These are phyloP conservation scores for Theristicus caerulescens DNA, from an alignment of 2,113 vertebrate species.

Conservation along the genomic window DNA sequence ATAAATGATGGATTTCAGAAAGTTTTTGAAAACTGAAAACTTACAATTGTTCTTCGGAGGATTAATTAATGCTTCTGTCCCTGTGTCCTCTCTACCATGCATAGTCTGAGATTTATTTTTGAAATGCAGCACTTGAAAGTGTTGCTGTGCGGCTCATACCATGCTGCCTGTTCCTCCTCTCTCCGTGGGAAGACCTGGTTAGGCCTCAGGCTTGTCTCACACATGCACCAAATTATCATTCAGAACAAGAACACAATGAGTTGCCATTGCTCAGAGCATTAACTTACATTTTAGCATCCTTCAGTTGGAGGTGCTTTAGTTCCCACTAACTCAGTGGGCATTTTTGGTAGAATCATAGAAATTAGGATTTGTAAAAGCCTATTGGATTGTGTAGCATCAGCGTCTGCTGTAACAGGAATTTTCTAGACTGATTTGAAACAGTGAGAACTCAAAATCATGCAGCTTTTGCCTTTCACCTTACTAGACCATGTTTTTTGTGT, in stretches of 20 bases:
- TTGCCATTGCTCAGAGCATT: not conserved
- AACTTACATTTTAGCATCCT: not conserved
- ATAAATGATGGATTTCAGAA: not conserved
- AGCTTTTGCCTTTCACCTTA: not conserved
- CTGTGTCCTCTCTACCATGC: not conserved
- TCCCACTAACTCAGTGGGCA: not conserved
- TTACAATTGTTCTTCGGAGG: not conserved
- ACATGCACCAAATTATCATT: conserved; percentile 3
- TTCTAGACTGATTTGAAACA: not conserved
- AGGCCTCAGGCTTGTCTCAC: conserved; percentile 26
- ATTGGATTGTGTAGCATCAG: not conserved
- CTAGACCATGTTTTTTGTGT: not conserved
- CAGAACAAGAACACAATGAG: not conserved
- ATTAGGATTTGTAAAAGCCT: not conserved
- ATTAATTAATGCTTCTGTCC: not conserved
- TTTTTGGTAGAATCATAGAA: not conserved
- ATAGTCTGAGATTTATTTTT: not conserved
- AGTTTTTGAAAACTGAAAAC: not conserved
- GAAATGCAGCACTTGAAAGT: conserved; percentile 18
- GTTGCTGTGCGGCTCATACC: not conserved
- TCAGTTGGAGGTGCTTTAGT: not conserved
- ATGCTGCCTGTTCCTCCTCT: not conserved
- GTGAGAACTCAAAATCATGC: not conserved
- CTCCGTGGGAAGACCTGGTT: not conserved
- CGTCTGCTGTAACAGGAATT: not conserved